phyloP scores from a whole-genome alignment of 2,113 vertebrate species.

The Azemiops feae region DNA sequence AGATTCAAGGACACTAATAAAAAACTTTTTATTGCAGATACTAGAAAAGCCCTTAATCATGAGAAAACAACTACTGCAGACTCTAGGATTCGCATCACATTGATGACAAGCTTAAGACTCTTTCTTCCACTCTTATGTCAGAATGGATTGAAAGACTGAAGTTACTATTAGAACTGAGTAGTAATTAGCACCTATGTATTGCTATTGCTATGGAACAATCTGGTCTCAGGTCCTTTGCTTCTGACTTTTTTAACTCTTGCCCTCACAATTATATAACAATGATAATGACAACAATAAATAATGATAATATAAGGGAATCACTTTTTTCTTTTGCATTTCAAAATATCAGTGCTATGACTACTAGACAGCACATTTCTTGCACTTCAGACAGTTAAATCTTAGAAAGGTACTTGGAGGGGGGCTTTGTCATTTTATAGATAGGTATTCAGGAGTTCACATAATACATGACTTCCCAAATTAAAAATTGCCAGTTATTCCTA shows the following conservation, averaged over 20 bases:
- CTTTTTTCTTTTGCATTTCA: not conserved
- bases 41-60: not conserved
- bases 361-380: not conserved
- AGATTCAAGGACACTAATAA: not conserved
- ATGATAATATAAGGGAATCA: not conserved
- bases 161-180: not conserved
- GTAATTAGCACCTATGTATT: not conserved
- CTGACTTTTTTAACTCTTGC: not conserved
- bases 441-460: not conserved
- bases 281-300: not conserved
- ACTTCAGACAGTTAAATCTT: not conserved
- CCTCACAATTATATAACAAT: not conserved
- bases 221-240: not conserved
- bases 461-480: not conserved
- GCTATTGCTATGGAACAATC: not conserved
- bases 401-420: not conserved
- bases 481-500: conserved; percentile 18
- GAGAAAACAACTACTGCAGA: not conserved
- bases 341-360: not conserved
- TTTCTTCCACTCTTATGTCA: not conserved
- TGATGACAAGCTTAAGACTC: not conserved
- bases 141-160: not conserved
- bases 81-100: not conserved
- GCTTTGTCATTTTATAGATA: not conserved
- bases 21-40: not conserved